Percentiles rank a stretch among this genome's conserved stretches.
These are phyloP conservation scores for Notodonta dromedarius DNA, from an alignment of 2,888 invertebrate species.

Conservation along the genomic window DNA sequence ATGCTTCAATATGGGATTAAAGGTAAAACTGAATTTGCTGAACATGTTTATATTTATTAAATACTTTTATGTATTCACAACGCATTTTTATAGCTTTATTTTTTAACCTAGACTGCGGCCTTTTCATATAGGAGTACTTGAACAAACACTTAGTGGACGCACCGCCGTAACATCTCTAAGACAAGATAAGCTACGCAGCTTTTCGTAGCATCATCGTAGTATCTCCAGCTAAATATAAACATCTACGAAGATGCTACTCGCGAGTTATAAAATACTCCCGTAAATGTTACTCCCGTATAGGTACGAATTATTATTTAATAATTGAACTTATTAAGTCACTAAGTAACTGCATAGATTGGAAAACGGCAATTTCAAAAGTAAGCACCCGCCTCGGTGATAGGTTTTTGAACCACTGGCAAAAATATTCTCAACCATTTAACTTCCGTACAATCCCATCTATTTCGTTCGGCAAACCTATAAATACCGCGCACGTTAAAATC, in stretches of 20 bases:
- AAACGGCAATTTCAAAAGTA: no score
- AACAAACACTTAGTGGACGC: no score
- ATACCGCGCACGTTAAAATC: constrained; percentile 53
- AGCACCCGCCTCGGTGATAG: no score
- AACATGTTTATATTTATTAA: no score
- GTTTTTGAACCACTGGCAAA: background rate
- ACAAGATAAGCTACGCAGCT: background rate
- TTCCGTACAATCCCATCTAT: constrained; percentile 15
- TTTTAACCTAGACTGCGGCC: no score
- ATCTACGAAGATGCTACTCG: background rate
- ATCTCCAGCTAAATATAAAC: constrained; percentile 2
- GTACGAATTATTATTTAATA: no score
- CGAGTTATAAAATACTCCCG: no score
- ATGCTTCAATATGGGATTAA: constrained; percentile 42
- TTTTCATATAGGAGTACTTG: no score
- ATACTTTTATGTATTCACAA: background rate
- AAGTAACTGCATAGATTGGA: no score
- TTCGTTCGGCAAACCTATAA: constrained; percentile 39
- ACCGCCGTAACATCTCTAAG: background rate
- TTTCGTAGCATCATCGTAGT: constrained; percentile 33
- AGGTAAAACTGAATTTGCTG: constrained; percentile 22
- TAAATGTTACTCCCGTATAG: no score
- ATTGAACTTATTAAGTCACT: no score
- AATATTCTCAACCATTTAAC: background rate
- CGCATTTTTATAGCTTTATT: no score